Conservation (phyloP, 2,888 invertebrate genomes). For the Papilio elwesi region DNA sequence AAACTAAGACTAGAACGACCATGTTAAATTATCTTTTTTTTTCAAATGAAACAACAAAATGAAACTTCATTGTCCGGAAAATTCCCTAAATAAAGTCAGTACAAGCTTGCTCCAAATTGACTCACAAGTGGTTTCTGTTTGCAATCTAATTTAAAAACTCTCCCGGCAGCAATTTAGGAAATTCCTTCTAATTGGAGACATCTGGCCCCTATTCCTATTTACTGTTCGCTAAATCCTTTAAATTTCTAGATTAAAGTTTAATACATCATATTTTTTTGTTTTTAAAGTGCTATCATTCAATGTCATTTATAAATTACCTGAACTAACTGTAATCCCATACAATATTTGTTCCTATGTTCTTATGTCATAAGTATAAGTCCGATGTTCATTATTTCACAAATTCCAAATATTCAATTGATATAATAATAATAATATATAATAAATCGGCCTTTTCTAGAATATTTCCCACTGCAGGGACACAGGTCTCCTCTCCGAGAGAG, state of each 20-base stretch:
- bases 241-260: conserved; percentile 37
- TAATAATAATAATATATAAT: too few species aligned
- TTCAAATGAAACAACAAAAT: background rate
- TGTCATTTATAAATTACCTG: too few species aligned
- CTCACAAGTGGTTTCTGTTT: conserved; percentile 40
- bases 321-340: too few species aligned
- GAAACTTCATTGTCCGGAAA: conserved; percentile 3
- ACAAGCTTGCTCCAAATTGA: conserved; percentile 25
- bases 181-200: conserved; percentile 49
- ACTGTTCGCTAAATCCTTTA: conserved; percentile 31
- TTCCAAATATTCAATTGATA: too few species aligned
- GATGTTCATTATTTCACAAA: too few species aligned
- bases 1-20: background rate
- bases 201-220: conserved; percentile 48
- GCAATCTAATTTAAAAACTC: conserved; percentile 49
- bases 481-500: too few species aligned
- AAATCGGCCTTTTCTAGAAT: too few species aligned
- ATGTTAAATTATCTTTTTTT: background rate
- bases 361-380: too few species aligned
- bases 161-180: conserved; percentile 42
- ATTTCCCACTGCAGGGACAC: too few species aligned
- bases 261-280: too few species aligned
- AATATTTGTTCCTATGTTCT: too few species aligned
- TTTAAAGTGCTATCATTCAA: too few species aligned
- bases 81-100: conserved; percentile 13